phyloP scores from a whole-genome alignment of 1,140 invertebrate species.

The Rhopalosiphum padi region DNA sequence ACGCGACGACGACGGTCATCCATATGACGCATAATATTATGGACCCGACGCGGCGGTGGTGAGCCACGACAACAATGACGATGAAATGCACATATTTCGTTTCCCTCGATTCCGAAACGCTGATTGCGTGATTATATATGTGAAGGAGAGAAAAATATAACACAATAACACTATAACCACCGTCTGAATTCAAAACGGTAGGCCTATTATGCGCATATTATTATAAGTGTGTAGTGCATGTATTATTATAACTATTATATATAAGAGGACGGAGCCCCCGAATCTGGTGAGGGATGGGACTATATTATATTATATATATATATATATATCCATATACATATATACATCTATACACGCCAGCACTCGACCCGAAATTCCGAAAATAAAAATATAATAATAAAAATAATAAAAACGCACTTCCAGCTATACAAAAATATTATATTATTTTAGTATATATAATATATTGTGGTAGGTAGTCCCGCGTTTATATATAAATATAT shows the following conservation, averaged over 20 bases:
- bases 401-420: background rate
- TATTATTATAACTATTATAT: background rate
- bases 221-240: background rate
- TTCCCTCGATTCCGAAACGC: background rate
- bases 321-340: background rate
- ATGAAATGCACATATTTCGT: background rate
- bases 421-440: background rate
- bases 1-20: background rate
- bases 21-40: background rate
- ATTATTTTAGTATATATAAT: background rate
- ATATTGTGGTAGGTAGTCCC: background rate
- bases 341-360: background rate
- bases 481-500: background rate
- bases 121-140: slow-evolving; percentile 29
- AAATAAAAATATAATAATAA: slow-evolving; percentile 28
- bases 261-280: background rate
- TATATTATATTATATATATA: background rate
- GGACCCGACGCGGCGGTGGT: background rate
- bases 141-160: background rate
- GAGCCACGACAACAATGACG: background rate
- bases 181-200: slow-evolving; percentile 5
- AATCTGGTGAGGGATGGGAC: background rate
- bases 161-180: background rate
- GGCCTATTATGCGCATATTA: background rate
- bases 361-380: slow-evolving; percentile 23